Base-by-base conservation (phyloP, 1,140 invertebrate species). In the Dysdera silvatica region DNA sequence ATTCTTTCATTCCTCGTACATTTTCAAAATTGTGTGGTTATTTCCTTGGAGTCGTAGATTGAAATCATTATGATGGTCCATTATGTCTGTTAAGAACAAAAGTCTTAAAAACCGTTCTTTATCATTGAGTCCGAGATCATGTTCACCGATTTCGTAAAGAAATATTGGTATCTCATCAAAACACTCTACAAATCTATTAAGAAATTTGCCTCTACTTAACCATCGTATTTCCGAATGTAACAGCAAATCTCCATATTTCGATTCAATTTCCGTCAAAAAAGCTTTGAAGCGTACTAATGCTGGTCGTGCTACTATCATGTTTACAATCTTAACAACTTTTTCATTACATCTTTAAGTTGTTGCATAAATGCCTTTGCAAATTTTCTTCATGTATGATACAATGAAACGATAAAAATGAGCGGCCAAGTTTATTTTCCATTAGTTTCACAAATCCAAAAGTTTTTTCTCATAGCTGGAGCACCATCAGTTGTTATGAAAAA, bases 171-270 rank as follows among this genome's bases (percentile, higher is more conserved):
- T 41, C 40, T 41, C 40, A 41, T 41, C 40, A 41, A 41, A 41
- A 41, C 40, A 41, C 40, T 41, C 40, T 41, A 41, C 40, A 41
- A 41, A 41, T 41, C 40, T 41, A 41, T 41, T 41, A 41, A 41
- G 40, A 41, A 41, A 16, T 41, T 41, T 41, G 40, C 40, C 40
- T 41, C 12, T 16, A 41, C 40, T 41, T 41, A 41, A 41, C 40
- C 40, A 41, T 41, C 40, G 10, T 41, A 41, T 41, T 41, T 41
- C 40, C 10, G 40, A 41, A 41, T 41, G 40, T 41, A 41, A 41
- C 40, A 41, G 40, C 40, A 41, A 41, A 41, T 41, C 40, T 41
- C 40, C 12, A 41, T 41, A 10, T 41, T 41, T 41, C 12, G 10
- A 41, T 41, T 41, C 40, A 41, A 41, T 41, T 41, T 41, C 40